Percentiles rank a stretch among this genome's conserved stretches.
Conservation (phyloP, 2,888 invertebrate genomes). For the Xanthia togata region DNA sequence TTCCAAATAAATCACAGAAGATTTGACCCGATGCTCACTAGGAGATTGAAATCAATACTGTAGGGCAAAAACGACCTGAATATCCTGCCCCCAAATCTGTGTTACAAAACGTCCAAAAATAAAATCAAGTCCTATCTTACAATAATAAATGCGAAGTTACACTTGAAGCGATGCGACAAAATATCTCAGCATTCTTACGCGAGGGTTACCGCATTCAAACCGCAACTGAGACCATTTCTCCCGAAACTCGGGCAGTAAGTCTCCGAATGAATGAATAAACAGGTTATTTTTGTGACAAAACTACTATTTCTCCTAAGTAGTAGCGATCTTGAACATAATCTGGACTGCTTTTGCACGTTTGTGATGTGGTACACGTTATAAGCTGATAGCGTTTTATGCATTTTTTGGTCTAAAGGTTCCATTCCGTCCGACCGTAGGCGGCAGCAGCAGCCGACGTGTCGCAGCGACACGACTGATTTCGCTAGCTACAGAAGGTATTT, state of each 20-base stretch:
- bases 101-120: not conserved
- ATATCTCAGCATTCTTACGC: slow-evolving; percentile 14
- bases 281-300: slow-evolving; percentile 59
- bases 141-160: slow-evolving; percentile 31
- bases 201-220: slow-evolving; percentile 37
- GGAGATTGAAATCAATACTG: too few relatives aligned
- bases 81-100: not conserved
- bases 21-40: too few relatives aligned
- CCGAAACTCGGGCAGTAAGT: slow-evolving; percentile 31
- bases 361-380: not conserved
- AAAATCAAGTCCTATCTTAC: not conserved
- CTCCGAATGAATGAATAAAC: slow-evolving; percentile 59
- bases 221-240: slow-evolving; percentile 22
- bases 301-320: slow-evolving; percentile 61
- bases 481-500: too few relatives aligned
- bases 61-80: not conserved
- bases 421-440: too few relatives aligned
- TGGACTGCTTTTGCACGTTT: slow-evolving; percentile 55
- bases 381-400: slow-evolving; percentile 14
- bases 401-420: not conserved
- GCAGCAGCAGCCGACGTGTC: too few relatives aligned
- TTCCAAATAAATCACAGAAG: too few relatives aligned
- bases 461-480: too few relatives aligned
- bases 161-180: slow-evolving; percentile 29
- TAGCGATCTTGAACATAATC: slow-evolving; percentile 64